Evolutionary conservation across 2,797 vertebrate genomes (phyloP), one percentile per base, ranked within the genome.

Genomic region (Molossus molossus): DNA sequence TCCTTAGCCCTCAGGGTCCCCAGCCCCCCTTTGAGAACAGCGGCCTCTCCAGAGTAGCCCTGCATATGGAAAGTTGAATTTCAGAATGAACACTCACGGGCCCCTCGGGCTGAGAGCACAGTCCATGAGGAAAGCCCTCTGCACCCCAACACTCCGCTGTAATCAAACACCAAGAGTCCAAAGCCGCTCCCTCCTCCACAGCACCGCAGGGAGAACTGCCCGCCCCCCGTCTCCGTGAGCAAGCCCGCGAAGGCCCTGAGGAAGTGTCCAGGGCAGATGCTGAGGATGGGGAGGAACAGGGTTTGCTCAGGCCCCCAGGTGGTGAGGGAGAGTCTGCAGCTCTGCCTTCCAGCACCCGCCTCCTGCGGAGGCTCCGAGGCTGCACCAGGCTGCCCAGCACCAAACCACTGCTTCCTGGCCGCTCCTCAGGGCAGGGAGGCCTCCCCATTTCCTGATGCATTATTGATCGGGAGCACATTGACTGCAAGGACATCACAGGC

Each of bases 381-480:
- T 40, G 40, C 40, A 40, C 40, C 40, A 40, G 40, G 40, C 40
- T 6, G 40, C 40, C 40, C 40, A 40, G 84, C 17, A 75, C 55
- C 21, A 83, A 91, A 91, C 84, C 75, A 79, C 76, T 53, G 23
- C 79, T 95, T 97, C 79, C 62, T 65, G 65, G 57, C 27, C 86
- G 48, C 69, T 48, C 64, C 55, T 95, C 76, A 83, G 87, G 79
- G 79, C n/a, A 76, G 69, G n/a, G 23, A 6, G 12, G 0, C 65
- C 60, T 92, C 94, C 17, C 57, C 65, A 92, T 97, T 98, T 97
- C 73, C 89, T 98, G 96, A 97, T 98, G 95, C 76, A 97, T 98
- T 98, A 97, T 98, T 98, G 98, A 98, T 97, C 92, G 97, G 83
- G 72, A 97, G 89, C 88, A 57, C 83, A 97, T 98, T 97, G 97